A percentile compares a stretch with the other conserved stretches of the same genome.
Evolutionary conservation across 2,888 invertebrate species (phyloP).

Genomic region (Hipparchia sbordonii): DNA sequence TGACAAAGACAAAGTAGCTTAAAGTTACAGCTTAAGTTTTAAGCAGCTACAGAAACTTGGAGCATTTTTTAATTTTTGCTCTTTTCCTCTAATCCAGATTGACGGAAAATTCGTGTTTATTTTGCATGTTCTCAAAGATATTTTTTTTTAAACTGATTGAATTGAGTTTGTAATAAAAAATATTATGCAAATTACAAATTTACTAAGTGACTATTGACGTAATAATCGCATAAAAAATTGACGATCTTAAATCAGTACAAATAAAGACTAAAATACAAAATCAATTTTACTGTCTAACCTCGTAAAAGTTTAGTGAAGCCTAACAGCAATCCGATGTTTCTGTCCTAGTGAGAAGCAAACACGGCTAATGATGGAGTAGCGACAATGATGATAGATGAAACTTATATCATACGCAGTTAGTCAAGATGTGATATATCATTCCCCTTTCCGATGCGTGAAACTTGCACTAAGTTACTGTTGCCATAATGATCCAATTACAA

Average conservation of each 20-base stretch:
- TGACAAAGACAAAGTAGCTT: conserved; percentile 34
- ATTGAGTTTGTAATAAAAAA: too few relatives aligned
- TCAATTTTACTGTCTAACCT: conserved; percentile 11
- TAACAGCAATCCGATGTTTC: conserved; percentile 79
- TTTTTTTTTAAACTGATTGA: too few relatives aligned
- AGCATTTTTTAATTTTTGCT: conserved; percentile 27
- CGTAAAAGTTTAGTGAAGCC: conserved; percentile 55
- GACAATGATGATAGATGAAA: conserved; percentile 78
- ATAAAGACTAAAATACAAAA: conserved; percentile 4
- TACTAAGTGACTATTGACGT: too few relatives aligned
- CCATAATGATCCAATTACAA: conserved; percentile 20
- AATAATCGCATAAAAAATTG: too few relatives aligned
- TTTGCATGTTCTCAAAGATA: background rate
- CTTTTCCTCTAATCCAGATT: background rate
- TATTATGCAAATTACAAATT: too few relatives aligned
- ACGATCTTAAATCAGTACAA: background rate
- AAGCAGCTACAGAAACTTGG: conserved; percentile 34
- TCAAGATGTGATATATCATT: conserved; percentile 56
- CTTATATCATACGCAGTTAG: conserved; percentile 69
- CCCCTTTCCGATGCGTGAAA: conserved; percentile 44
- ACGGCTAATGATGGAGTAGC: conserved; percentile 77
- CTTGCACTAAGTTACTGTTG: conserved; percentile 25
- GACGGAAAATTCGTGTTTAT: background rate
- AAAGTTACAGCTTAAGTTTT: conserved; percentile 37
- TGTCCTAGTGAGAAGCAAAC: conserved; percentile 72